These are phyloP conservation scores for Gasteruption jaculator DNA, from an alignment of 2,888 invertebrate species.

Conservation along the genomic window DNA sequence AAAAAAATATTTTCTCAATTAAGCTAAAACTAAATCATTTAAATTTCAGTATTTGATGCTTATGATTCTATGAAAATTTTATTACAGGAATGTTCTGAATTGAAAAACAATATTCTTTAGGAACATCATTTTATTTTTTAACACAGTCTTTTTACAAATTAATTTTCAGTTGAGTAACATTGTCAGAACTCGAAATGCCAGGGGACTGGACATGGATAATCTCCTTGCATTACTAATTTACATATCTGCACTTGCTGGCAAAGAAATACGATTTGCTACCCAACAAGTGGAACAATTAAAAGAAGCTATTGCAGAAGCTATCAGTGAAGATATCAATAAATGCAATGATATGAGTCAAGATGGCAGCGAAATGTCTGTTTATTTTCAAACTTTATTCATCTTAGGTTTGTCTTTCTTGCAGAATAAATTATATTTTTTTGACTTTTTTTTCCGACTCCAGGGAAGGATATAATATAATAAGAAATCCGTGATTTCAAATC, in stretches of 20 bases:
- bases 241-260: slow-evolving; percentile 61
- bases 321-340: slow-evolving; percentile 57
- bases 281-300: slow-evolving; percentile 55
- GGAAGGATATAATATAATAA: slow-evolving; percentile 8
- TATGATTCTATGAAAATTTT: slow-evolving; percentile 9
- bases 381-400: slow-evolving; percentile 40
- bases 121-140: slow-evolving; percentile 42
- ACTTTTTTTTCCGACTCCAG: neutral
- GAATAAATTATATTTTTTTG: slow-evolving; percentile 7
- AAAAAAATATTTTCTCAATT: too few species aligned
- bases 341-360: slow-evolving; percentile 29
- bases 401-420: slow-evolving; percentile 29
- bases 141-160: slow-evolving; percentile 23
- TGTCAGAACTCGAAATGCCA: slow-evolving; percentile 56
- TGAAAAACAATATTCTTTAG: too few species aligned
- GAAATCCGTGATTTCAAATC: neutral
- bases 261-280: slow-evolving; percentile 55
- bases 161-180: slow-evolving; percentile 56
- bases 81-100: slow-evolving; percentile 19
- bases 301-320: slow-evolving; percentile 55
- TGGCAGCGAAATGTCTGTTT: slow-evolving; percentile 33
- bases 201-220: slow-evolving; percentile 57
- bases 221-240: slow-evolving; percentile 59
- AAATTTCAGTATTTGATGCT: too few species aligned
- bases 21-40: too few species aligned